Base-by-base conservation (phyloP, 2,797 vertebrate genomes). In the Eulemur coronatus region DNA sequence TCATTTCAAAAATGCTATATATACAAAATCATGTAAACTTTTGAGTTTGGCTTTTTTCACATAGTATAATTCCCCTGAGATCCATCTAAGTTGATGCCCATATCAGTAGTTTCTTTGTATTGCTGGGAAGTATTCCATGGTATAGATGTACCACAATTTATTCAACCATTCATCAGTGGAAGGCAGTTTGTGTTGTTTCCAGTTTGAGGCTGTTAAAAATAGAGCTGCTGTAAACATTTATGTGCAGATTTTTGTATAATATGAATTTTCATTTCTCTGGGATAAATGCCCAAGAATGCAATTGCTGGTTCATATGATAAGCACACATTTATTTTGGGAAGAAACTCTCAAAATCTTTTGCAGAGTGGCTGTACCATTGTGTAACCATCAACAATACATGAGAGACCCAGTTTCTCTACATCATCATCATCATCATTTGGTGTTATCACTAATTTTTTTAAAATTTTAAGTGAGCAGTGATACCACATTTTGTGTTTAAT, bases 191-290 rank as follows among this genome's bases (percentile, higher is more conserved):
- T 43, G 1, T 52, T 95, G 55, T 48, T 96, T 91, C 33, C 26
- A 24, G 13, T 84, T 89, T 89, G 43, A n/a, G 26, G 14, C n/a
- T 76, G 24, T 84, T 67, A 65, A 35, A 84, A 76, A 57, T 33
- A 76, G 61, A 88, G 24, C n/a, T 70, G 73, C 46, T 67, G 2
- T 84, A 88, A 96, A 59, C 30, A 26, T 76, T 81, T 9, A 9
- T 35, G n/a, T 57, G 30, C 12, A 90, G 26, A 4, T 24, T 87
- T 86, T 55, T 80, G 33, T 38, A 30, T 85, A 87, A 63, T 63
- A 48, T 55, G 52, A 80, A 52, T 50, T 67, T 89, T 96, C 46
- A 33, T 73, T 95, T 84, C 24, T 94, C 28, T 89, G 72, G n/a
- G 8, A 86, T 85, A 73, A 65, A 65, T 48, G 38, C 46, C 55